Evolutionary conservation across 2,888 invertebrate genomes (phyloP).

Genomic region (Pecten maximus): DNA sequence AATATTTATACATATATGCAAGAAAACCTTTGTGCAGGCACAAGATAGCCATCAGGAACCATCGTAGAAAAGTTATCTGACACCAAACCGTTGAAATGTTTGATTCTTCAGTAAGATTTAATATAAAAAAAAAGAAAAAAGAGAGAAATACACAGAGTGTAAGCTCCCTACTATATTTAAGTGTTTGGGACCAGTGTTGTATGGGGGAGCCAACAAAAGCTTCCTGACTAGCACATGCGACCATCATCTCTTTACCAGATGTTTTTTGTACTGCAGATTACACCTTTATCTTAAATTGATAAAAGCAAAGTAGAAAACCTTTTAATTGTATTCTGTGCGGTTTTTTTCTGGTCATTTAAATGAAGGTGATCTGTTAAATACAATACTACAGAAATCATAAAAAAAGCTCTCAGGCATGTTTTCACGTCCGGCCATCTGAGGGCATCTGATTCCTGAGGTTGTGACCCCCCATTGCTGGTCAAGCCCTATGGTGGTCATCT

Average conservation of each 20-base stretch:
- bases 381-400: neutral
- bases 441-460: neutral
- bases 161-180: neutral
- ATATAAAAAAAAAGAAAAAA: neutral
- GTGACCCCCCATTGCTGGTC: neutral
- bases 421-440: neutral
- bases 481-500: conserved; percentile 27
- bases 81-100: neutral
- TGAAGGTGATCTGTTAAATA: neutral
- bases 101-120: neutral
- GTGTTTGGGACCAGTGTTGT: neutral
- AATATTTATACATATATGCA: conserved; percentile 35
- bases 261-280: neutral
- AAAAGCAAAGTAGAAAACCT: neutral
- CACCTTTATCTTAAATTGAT: conserved; percentile 6
- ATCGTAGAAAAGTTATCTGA: neutral
- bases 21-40: conserved; percentile 30
- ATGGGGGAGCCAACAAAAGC: neutral
- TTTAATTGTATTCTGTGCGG: conserved; percentile 31
- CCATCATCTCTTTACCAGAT: neutral
- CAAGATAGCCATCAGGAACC: neutral
- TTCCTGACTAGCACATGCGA: neutral
- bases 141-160: neutral
- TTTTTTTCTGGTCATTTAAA: neutral
- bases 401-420: neutral